A percentile compares a stretch with the other conserved stretches of the same genome.
phyloP scores from a whole-genome alignment of 1,140 invertebrate species.

The Metopolophium dirhodum region DNA sequence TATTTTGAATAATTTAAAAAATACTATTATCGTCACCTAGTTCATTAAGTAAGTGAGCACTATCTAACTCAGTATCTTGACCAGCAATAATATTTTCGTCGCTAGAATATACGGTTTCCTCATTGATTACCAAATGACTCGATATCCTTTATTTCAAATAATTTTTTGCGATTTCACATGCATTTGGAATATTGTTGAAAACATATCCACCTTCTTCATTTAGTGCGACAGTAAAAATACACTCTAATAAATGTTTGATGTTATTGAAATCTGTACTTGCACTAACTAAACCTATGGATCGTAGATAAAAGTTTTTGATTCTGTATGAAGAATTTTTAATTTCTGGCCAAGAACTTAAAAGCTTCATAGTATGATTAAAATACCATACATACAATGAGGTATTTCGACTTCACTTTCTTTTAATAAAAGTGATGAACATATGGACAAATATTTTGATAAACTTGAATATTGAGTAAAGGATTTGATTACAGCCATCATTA shows the following conservation, averaged over 20 bases:
- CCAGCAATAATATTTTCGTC: background rate
- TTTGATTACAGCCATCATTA: background rate
- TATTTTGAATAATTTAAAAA: background rate
- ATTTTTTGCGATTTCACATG: background rate
- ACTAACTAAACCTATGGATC: background rate
- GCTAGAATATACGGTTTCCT: background rate
- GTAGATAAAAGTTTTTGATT: background rate
- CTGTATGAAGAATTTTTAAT: background rate
- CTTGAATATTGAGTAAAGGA: conserved; percentile 16
- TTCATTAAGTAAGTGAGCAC: background rate
- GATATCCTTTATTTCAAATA: background rate
- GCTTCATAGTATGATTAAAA: conserved; percentile 17
- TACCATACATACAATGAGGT: background rate
- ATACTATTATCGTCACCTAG: background rate
- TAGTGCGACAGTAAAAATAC: background rate
- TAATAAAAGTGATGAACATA: conserved; percentile 7
- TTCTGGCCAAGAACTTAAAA: conserved; percentile 5
- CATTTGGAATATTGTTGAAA: no score
- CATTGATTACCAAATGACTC: background rate
- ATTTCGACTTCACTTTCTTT: background rate
- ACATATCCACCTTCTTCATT: background rate
- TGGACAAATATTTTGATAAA: background rate
- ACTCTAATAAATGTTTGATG: conserved; percentile 1
- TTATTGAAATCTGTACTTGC: background rate
- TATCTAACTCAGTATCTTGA: background rate